Base-by-base conservation (phyloP, 2,113 vertebrate genomes). In the Dromaius novaehollandiae region DNA sequence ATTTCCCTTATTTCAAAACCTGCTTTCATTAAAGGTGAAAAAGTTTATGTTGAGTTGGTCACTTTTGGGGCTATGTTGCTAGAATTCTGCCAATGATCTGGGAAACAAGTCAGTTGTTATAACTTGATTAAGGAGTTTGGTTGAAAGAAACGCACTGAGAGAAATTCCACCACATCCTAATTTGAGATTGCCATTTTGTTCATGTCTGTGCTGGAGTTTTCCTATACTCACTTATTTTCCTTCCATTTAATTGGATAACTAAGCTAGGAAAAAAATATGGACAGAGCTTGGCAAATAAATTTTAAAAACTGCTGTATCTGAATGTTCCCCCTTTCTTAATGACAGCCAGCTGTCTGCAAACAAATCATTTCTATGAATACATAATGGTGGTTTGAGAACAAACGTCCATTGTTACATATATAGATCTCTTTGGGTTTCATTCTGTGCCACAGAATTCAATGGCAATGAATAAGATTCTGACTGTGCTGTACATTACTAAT, bases 321-420 rank as follows among this genome's bases (percentile, higher is more conserved):
- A 4, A 16, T 13, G 26, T 48, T 13, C 38, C 17, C 18, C 34
- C 34, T 74, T 42, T 30, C 28, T 10, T 79, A n/a, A 25, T 7
- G 3, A 42, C 6, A 73, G 46, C 3, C 82, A 79, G 53, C 26
- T 60, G 46, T 21, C 51, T 66, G 34, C 38, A 75, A 78, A 79
- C 8, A n/a, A 48, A 17, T 11, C 25, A 28, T 30, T 89, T 38
- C 64, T 9, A 13, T 24, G 19, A n/a, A 7, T 28, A 26, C 4
- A 10, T 28, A 34, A 13, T 2, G 3, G 8, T 28, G 24, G 19
- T 16, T n/a, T 11, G 50, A 60, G 40, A 36, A 36, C 10, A 6
- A 60, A 28, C 0, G 0, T 6, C 65, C 25, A 3, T 13, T 1
- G 0, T 3, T 46, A 25, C 56, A 73, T 18, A 38, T 24, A 11